Evolutionary conservation across 2,888 invertebrate species (phyloP).

Genomic region (Agrochola litura): DNA sequence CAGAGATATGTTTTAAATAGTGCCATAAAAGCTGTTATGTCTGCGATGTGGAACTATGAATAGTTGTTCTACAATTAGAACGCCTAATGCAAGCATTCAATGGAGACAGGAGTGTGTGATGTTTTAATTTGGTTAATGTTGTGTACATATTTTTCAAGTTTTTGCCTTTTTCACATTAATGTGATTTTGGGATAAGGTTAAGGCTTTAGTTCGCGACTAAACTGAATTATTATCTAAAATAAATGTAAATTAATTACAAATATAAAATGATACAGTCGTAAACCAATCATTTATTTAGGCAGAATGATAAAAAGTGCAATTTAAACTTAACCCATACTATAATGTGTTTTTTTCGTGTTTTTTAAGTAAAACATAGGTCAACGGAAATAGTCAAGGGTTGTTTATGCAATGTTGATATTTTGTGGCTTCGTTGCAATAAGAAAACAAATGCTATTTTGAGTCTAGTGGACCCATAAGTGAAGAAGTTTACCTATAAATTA

Average conservation of each 20-base stretch:
- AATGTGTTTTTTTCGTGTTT: no score
- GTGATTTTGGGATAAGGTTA: not conserved
- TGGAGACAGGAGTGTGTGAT: not conserved
- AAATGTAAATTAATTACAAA: no score
- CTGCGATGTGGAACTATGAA: constrained; percentile 19
- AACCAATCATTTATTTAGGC: no score
- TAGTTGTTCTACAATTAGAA: not conserved
- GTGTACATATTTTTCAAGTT: no score
- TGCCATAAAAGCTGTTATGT: constrained; percentile 42
- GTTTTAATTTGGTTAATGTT: not conserved
- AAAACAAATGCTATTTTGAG: not conserved
- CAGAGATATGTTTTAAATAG: constrained; percentile 50
- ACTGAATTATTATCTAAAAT: not conserved
- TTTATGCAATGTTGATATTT: no score
- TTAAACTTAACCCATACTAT: no score
- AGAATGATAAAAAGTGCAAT: no score
- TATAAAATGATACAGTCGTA: no score
- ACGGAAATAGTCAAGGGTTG: no score
- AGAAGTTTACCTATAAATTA: not conserved
- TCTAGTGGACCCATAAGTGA: not conserved
- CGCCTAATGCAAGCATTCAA: not conserved
- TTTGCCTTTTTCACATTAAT: no score
- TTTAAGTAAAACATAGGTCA: no score
- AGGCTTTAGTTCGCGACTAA: not conserved
- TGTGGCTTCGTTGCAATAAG: not conserved